A percentile compares a stretch with the other conserved stretches of the same genome.
Conservation (phyloP, 2,797 vertebrate genomes). For the Florisuga fusca region DNA sequence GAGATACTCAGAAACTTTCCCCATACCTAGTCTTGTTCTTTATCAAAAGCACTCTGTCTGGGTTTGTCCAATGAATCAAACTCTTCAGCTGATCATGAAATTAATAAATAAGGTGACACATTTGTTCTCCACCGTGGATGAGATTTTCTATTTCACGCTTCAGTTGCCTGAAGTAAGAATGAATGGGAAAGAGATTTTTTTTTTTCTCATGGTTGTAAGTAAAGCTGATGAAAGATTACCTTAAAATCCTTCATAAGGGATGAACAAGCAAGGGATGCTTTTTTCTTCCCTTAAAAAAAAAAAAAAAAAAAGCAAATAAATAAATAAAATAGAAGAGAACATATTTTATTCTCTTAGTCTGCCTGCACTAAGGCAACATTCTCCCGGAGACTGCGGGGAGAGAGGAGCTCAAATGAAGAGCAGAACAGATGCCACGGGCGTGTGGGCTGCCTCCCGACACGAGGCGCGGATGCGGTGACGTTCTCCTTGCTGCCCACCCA, state of each 20-base stretch:
- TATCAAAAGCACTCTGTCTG: not conserved
- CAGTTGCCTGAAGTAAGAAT: constrained; percentile 67
- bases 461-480: constrained; percentile 46
- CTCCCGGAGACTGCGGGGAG: constrained; percentile 29
- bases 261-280: constrained; percentile 27
- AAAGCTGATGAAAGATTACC: constrained; percentile 71
- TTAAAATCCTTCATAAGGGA: constrained; percentile 62
- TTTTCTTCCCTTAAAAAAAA: constrained; percentile 5
- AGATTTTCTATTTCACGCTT: constrained; percentile 80
- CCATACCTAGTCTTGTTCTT: not conserved
- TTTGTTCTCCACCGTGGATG: constrained; percentile 56
- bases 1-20: not conserved
- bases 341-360: constrained; percentile 54
- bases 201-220: constrained; percentile 52
- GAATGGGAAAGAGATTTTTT: not conserved
- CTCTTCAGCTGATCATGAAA: constrained; percentile 27
- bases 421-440: constrained; percentile 44
- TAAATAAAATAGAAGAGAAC: constrained; percentile 32
- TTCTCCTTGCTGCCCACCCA: constrained; percentile 49
- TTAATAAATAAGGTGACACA: constrained; percentile 71
- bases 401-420: constrained; percentile 4
- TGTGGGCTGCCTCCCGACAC: constrained; percentile 58
- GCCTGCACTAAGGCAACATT: constrained; percentile 50
- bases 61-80: constrained; percentile 28
- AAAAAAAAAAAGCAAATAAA: constrained; percentile 11